Base-by-base conservation (phyloP, 2,888 invertebrate species). In the Heliconius erato region DNA sequence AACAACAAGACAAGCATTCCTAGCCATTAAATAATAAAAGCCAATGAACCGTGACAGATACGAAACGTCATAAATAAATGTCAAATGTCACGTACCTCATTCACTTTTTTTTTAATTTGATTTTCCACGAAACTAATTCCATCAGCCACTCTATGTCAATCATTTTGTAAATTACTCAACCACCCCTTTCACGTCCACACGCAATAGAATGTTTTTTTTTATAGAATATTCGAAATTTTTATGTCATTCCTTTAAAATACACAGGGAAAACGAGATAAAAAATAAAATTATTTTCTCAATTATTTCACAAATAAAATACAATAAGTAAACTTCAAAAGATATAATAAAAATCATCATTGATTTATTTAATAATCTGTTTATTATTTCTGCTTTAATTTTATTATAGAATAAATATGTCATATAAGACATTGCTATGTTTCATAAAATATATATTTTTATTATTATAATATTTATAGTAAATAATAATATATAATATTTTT, bases 61-160 rank as follows among this genome's bases (percentile, higher is more conserved):
- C 35, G 32, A 76, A 63, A 63, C 35, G 76, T 63, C 76, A 76
- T 35, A 76, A 76, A 76, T 76, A 76, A 76, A 76, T 76, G 65
- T 28, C 78, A 78, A 67, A 78, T 67, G 78, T 78, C 67, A 67
- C n/a, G 59, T 12, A 67, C 67, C 5, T 78, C 28, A 78, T 44
- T 49, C 28, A 28, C 67, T 26, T 65, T 44, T 63, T 67, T 44
- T 65, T 67, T 28, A 35, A 49, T 65, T 67, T 44, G 26, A 78
- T 78, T 78, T 78, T 78, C 67, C 67, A 26, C 28, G 67, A 78
- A 78, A 28, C 65, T 67, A 78, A 78, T 49, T 49, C 67, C 67
- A 67, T 78, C 40, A 67, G 67, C 78, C 44, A 78, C 76, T 76
- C 1, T 63, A 63, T 44, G 78, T 78, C 78, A 78, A 78, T 78